phyloP scores from a whole-genome alignment of 2,797 vertebrate genomes.

The Macrochelys suwanniensis region DNA sequence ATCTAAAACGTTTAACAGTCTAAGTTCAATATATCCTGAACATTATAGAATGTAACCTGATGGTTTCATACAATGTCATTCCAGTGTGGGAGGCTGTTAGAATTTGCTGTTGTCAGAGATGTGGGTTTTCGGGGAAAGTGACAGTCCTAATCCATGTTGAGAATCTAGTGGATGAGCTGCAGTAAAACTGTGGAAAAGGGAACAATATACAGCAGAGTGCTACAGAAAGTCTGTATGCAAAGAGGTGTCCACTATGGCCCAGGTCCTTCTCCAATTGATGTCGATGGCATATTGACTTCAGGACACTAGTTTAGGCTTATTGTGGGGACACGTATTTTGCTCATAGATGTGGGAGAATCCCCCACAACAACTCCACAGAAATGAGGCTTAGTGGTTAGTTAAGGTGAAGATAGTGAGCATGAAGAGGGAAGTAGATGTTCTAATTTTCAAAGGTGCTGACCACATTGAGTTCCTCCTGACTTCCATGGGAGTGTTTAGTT shows the following conservation, averaged over 20 bases:
- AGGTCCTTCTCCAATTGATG: not conserved
- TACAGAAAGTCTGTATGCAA: not conserved
- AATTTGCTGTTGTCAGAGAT: not conserved
- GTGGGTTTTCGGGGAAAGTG: constrained; percentile 19
- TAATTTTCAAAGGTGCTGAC: not conserved
- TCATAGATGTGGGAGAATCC: not conserved
- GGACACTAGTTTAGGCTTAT: not conserved
- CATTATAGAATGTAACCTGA: not conserved
- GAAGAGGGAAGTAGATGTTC: too few relatives aligned
- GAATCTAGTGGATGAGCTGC: not conserved
- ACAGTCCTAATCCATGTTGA: not conserved
- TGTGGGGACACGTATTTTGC: not conserved
- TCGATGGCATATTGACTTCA: not conserved
- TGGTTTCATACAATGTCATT: not conserved
- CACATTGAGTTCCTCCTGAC: not conserved
- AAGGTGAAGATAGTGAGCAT: not conserved
- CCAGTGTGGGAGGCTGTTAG: not conserved
- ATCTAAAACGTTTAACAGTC: too few relatives aligned
- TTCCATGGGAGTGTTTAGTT: not conserved
- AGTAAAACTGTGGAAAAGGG: not conserved
- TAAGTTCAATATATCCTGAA: not conserved
- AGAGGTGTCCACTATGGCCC: not conserved
- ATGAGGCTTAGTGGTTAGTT: not conserved
- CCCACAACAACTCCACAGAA: not conserved
- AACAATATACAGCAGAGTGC: not conserved